Evolutionary conservation across 1,140 invertebrate species (phyloP).

Genomic region (Sinella curviseta): DNA sequence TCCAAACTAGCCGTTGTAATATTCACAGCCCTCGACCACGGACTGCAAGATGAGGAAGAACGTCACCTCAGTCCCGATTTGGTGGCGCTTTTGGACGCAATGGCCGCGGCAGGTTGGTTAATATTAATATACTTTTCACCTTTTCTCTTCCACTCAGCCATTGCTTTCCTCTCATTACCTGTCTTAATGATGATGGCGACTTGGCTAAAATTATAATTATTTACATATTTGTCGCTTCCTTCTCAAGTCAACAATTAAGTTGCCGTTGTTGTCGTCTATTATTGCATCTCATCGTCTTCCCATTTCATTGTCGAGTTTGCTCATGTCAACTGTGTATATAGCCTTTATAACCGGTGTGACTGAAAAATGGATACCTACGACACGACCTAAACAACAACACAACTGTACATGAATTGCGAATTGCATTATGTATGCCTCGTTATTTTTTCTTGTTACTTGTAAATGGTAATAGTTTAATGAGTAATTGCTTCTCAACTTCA

Average conservation of each 20-base stretch:
- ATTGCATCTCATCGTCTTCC: not conserved
- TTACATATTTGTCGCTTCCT: no score
- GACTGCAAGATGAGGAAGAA: constrained; percentile 78
- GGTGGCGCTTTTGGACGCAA: constrained; percentile 78
- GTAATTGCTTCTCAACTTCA: not conserved
- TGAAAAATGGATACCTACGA: no score
- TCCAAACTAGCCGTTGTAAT: constrained; percentile 77
- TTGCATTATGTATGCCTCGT: not conserved
- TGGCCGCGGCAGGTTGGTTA: constrained; percentile 68
- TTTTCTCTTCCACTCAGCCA: no score
- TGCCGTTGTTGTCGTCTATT: not conserved
- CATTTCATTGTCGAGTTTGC: not conserved
- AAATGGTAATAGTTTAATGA: not conserved
- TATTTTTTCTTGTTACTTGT: not conserved
- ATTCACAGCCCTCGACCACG: constrained; percentile 85
- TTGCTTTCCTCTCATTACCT: not conserved
- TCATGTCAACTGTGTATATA: not conserved
- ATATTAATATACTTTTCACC: not conserved
- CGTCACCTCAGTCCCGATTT: constrained; percentile 78
- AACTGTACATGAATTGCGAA: no score
- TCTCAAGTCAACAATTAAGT: no score
- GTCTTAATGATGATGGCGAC: not conserved
- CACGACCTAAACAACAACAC: no score
- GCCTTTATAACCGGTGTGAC: no score
- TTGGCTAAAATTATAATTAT: not conserved